These are phyloP conservation scores for Sycophila texana DNA, from an alignment of 2,888 invertebrate species.

Conservation along the genomic window DNA sequence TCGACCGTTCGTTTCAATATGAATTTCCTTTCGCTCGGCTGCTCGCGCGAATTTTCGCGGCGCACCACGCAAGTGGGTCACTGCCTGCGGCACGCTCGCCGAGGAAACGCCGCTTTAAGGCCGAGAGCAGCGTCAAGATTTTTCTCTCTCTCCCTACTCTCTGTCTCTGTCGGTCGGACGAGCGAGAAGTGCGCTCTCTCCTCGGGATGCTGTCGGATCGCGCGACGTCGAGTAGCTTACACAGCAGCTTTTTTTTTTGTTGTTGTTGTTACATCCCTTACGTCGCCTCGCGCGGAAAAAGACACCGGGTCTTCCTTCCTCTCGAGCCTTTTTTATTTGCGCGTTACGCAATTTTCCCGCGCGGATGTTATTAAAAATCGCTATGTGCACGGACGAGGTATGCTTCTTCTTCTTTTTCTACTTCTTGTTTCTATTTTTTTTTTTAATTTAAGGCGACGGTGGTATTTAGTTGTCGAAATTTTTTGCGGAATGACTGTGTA, in stretches of 20 bases:
- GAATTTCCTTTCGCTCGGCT: slow-evolving; percentile 30
- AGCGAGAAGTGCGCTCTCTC: neutral
- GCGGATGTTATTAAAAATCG: too few species aligned
- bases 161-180: neutral
- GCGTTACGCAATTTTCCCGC: neutral
- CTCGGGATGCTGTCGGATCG: neutral
- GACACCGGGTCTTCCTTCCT: neutral
- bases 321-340: neutral
- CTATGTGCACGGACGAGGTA: too few species aligned
- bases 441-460: neutral
- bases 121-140: slow-evolving; percentile 44
- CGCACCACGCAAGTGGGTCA: slow-evolving; percentile 47
- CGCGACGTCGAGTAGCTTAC: too few species aligned
- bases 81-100: slow-evolving; percentile 43
- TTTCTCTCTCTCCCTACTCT: slow-evolving; percentile 10
- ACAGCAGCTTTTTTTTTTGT: neutral
- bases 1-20: neutral
- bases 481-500: neutral
- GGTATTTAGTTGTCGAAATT: too few species aligned
- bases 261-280: neutral
- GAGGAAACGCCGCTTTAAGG: slow-evolving; percentile 31
- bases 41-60: slow-evolving; percentile 12
- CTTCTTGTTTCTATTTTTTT: too few species aligned
- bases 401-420: neutral
- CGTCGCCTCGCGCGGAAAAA: too few species aligned